Evolutionary conservation across 2,888 invertebrate species (phyloP).

Genomic region (Pyralis farinalis): DNA sequence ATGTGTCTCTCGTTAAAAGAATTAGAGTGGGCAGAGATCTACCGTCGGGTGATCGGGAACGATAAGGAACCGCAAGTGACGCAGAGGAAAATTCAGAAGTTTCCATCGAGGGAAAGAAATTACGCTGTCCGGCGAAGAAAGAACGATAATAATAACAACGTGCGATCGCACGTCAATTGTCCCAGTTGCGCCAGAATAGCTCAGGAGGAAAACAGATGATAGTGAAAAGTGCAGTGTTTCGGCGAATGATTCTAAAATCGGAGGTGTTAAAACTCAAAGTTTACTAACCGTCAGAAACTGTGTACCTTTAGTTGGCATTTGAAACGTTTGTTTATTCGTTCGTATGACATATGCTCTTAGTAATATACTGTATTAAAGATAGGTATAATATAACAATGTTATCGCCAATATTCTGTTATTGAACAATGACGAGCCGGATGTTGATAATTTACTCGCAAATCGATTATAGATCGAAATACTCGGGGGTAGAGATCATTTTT

Average conservation of each 20-base stretch:
- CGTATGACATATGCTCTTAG: neutral
- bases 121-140: constrained; percentile 83
- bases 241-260: neutral
- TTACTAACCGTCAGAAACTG: neutral
- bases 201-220: constrained; percentile 53
- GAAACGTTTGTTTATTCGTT: neutral
- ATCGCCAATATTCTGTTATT: neutral
- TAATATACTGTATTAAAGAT: neutral
- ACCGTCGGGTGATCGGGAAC: constrained; percentile 46
- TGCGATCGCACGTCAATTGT: constrained; percentile 60
- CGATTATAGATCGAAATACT: neutral
- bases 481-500: neutral
- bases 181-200: constrained; percentile 60
- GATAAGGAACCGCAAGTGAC: constrained; percentile 40
- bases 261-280: neutral
- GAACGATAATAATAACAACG: constrained; percentile 51
- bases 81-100: constrained; percentile 75
- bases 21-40: constrained; percentile 65
- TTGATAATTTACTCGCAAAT: neutral
- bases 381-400: neutral
- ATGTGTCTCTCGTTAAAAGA: constrained; percentile 71
- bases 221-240: constrained; percentile 7
- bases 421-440: neutral
- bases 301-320: neutral
- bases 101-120: constrained; percentile 85